Percentiles rank a stretch among this genome's conserved stretches.
These are phyloP conservation scores for Mormyrops attenuatus DNA, from an alignment of 2,797 vertebrate genomes.

Conservation along the genomic window DNA sequence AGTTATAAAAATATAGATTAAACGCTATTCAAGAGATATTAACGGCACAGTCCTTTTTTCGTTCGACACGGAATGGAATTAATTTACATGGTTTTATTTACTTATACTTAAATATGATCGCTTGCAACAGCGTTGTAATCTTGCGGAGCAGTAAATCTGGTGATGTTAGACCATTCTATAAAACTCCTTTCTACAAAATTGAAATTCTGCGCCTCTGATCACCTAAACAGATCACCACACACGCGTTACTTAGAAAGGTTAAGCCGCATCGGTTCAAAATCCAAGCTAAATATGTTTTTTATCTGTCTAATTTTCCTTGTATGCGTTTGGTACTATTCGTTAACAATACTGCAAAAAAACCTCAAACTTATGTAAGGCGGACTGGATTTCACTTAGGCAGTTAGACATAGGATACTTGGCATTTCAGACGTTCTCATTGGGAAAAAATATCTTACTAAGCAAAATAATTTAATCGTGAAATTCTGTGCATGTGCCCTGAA, in stretches of 20 bases:
- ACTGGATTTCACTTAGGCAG: neutral
- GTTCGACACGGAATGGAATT: neutral
- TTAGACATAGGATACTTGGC: neutral
- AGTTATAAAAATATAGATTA: constrained; percentile 1
- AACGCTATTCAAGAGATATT: neutral
- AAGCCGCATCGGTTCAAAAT: neutral
- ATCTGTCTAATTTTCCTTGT: neutral
- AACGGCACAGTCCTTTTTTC: neutral
- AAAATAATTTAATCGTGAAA: neutral
- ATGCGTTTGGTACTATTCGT: neutral
- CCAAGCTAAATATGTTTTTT: neutral
- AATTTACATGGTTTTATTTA: constrained; percentile 15
- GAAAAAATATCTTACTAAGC: constrained; percentile 5
- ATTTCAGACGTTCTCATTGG: neutral
- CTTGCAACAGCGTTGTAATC: neutral
- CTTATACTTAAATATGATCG: neutral
- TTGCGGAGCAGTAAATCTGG: constrained; percentile 12
- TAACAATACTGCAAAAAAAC: neutral
- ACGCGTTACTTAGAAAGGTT: neutral
- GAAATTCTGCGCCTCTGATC: neutral
- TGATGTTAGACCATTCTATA: constrained; percentile 11
- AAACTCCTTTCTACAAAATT: constrained; percentile 19
- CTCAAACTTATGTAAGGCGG: neutral
- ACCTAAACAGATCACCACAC: neutral
- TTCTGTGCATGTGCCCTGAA: neutral